Evolutionary conservation across 2,888 invertebrate species (phyloP).

Genomic region (Sisyra terminalis): DNA sequence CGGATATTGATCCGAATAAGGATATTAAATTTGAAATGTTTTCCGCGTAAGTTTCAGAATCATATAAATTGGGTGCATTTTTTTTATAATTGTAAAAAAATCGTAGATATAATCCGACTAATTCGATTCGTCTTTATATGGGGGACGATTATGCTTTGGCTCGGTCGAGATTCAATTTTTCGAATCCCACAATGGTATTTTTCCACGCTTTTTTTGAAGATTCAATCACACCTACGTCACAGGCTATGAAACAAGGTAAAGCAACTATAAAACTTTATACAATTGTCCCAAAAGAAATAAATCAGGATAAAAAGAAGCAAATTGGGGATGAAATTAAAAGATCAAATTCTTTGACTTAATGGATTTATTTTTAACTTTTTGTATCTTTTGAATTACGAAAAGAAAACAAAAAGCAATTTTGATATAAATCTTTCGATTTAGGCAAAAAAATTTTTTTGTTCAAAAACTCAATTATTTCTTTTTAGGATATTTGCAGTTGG

Average conservation of each 20-base stretch:
- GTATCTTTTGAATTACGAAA: too few species aligned
- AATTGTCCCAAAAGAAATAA: too few species aligned
- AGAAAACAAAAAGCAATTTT: too few species aligned
- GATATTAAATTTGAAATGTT: slow-evolving; percentile 37
- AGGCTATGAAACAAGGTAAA: slow-evolving; percentile 35
- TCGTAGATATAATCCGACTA: slow-evolving; percentile 36
- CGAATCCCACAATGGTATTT: slow-evolving; percentile 36
- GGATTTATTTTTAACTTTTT: too few species aligned
- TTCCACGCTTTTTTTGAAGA: slow-evolving; percentile 49
- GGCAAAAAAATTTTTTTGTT: too few species aligned
- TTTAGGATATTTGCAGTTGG: slow-evolving; percentile 37
- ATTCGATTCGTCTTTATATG: slow-evolving; percentile 28
- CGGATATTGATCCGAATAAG: slow-evolving; percentile 30
- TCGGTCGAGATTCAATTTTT: slow-evolving; percentile 39
- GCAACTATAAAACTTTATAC: too few species aligned
- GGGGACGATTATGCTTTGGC: slow-evolving; percentile 35
- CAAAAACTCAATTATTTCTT: too few species aligned
- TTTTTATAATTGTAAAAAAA: neutral
- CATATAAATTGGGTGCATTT: neutral
- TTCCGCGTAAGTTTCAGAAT: slow-evolving; percentile 29
- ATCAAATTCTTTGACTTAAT: too few species aligned
- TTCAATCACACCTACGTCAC: slow-evolving; percentile 34
- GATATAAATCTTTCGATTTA: too few species aligned
- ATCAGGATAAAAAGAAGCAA: too few species aligned
- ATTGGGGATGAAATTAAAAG: too few species aligned